Evolutionary conservation across 2,888 invertebrate species (phyloP).

Genomic region (Octodonta nipae): DNA sequence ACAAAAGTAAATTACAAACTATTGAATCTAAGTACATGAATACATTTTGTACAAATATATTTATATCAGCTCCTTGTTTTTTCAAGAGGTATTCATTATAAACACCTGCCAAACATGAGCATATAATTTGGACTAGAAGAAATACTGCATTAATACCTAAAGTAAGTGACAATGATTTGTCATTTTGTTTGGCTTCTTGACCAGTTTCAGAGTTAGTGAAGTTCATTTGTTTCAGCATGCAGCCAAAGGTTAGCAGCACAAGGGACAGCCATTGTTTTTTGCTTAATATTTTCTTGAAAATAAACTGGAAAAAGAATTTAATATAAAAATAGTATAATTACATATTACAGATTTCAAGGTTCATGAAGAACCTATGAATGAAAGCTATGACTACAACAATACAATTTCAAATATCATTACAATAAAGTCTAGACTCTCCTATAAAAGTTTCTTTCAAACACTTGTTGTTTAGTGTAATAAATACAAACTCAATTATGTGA

Average conservation of each 20-base stretch:
- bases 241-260: conserved; percentile 72
- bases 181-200: conserved; percentile 16
- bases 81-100: conserved; percentile 91
- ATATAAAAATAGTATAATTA: background rate
- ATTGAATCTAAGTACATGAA: conserved; percentile 94
- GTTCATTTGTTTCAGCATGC: conserved; percentile 77
- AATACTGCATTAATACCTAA: conserved; percentile 49
- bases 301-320: conserved; percentile 46
- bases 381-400: too few species aligned
- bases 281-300: conserved; percentile 73
- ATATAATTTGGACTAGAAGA: conserved; percentile 67
- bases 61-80: conserved; percentile 67
- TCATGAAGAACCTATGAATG: too few species aligned
- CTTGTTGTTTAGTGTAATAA: too few species aligned
- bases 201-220: conserved; percentile 25
- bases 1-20: conserved; percentile 68
- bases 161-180: conserved; percentile 31
- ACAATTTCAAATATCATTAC: too few species aligned
- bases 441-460: too few species aligned
- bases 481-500: too few species aligned
- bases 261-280: conserved; percentile 79
- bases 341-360: background rate
- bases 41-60: conserved; percentile 85
- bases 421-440: too few species aligned
- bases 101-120: conserved; percentile 88